Conservation (phyloP, 1,140 invertebrate genomes). For the Antheraea mylitta region DNA sequence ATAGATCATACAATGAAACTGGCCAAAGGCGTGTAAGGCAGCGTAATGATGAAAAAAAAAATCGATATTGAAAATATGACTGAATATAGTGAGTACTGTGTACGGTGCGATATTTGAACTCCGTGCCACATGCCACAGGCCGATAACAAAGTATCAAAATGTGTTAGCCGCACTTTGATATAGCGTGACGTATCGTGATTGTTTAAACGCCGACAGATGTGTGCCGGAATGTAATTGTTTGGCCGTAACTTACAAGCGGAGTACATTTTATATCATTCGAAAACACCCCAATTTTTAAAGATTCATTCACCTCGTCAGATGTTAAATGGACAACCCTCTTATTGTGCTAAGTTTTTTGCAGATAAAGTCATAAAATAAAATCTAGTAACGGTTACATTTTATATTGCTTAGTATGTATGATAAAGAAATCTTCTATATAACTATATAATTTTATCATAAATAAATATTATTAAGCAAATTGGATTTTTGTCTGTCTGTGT, state of each 20-base stretch:
- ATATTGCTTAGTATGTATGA: background rate
- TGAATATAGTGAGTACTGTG: too few relatives aligned
- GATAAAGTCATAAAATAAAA: slow-evolving; percentile 49
- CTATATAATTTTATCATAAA: too few relatives aligned
- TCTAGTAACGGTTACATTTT: slow-evolving; percentile 27
- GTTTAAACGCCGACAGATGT: slow-evolving; percentile 76
- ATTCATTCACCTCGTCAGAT: slow-evolving; percentile 77
- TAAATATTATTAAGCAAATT: too few relatives aligned
- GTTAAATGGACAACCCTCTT: slow-evolving; percentile 65
- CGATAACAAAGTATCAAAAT: slow-evolving; percentile 49
- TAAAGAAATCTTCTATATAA: background rate
- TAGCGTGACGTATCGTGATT: slow-evolving; percentile 78
- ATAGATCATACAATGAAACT: too few relatives aligned
- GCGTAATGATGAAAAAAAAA: too few relatives aligned
- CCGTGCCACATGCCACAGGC: too few relatives aligned
- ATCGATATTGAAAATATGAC: too few relatives aligned
- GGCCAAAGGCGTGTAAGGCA: too few relatives aligned
- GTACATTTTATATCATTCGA: slow-evolving; percentile 68
- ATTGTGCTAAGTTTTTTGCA: slow-evolving; percentile 42
- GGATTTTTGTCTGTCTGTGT: too few relatives aligned
- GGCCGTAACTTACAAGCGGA: slow-evolving; percentile 53
- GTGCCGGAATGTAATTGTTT: slow-evolving; percentile 75
- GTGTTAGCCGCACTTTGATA: slow-evolving; percentile 29
- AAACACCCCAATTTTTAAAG: slow-evolving; percentile 56
- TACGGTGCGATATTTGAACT: too few relatives aligned